These are phyloP conservation scores for Rhingia campestris DNA, from an alignment of 2,888 invertebrate genomes.

Conservation along the genomic window DNA sequence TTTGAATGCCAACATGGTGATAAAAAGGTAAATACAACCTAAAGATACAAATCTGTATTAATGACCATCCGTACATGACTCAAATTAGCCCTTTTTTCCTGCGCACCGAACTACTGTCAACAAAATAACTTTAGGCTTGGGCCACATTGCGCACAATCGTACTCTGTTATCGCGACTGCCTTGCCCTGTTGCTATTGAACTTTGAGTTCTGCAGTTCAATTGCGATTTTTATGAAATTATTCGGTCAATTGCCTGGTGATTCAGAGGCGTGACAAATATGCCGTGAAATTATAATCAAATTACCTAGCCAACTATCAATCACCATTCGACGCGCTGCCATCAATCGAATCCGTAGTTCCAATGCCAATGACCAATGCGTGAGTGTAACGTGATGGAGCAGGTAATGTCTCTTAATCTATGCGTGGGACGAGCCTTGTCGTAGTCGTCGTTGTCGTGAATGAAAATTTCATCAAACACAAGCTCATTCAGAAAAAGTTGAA, in stretches of 20 bases:
- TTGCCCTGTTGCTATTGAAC: conserved; percentile 34
- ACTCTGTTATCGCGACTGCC: conserved; percentile 35
- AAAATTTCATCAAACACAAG: conserved; percentile 38
- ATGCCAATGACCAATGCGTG: conserved; percentile 62
- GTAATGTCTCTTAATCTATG: conserved; percentile 25
- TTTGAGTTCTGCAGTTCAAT: not conserved
- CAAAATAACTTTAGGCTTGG: conserved; percentile 47
- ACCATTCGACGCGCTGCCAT: conserved; percentile 27
- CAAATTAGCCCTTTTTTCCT: conserved; percentile 37
- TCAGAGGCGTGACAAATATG: conserved; percentile 39
- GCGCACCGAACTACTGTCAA: conserved; percentile 7
- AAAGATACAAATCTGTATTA: conserved; percentile 38
- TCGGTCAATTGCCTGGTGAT: conserved; percentile 47
- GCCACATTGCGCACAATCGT: conserved; percentile 22
- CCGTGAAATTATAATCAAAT: conserved; percentile 61
- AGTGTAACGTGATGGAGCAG: conserved; percentile 36
- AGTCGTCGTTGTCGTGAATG: conserved; percentile 46
- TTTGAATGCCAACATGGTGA: conserved; percentile 8
- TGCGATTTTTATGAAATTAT: conserved; percentile 41
- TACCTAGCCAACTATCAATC: conserved; percentile 44
- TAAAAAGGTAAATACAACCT: conserved; percentile 26
- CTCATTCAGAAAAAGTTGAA: not conserved
- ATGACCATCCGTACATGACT: conserved; percentile 43
- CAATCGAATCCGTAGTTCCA: conserved; percentile 17
- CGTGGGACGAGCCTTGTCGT: conserved; percentile 47